A percentile compares a stretch with the other conserved stretches of the same genome.
phyloP scores from a whole-genome alignment of 2,797 vertebrate genomes.

The Oreortyx pictus region DNA sequence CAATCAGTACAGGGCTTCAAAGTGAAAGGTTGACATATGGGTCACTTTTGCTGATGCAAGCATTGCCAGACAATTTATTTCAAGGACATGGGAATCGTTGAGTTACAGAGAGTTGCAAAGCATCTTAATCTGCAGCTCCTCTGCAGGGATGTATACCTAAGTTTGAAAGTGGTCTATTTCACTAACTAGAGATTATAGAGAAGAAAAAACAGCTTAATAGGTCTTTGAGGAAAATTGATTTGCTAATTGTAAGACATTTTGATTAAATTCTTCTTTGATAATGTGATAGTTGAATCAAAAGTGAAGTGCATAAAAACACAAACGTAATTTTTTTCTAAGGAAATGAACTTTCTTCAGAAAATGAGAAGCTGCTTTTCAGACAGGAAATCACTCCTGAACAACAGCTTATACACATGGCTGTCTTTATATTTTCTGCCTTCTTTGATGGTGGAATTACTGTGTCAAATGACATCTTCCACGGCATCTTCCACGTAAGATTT shows the following conservation, averaged over 20 bases:
- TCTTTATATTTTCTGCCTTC: background rate
- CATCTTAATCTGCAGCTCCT: background rate
- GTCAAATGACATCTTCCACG: background rate
- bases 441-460: background rate
- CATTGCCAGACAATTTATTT: conserved; percentile 16
- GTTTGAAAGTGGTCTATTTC: background rate
- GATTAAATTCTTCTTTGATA: background rate
- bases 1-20: background rate
- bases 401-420: background rate
- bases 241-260: background rate
- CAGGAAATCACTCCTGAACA: conserved; percentile 3
- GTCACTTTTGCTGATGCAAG: conserved; percentile 28
- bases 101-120: background rate
- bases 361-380: background rate
- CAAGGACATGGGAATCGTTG: background rate
- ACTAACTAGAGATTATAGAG: background rate
- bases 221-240: background rate
- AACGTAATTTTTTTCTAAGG: background rate
- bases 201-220: background rate
- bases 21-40: background rate
- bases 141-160: background rate
- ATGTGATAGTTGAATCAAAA: background rate
- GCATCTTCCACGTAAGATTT: background rate
- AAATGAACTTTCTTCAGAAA: conserved; percentile 2
- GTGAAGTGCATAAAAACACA: background rate